A percentile compares a stretch with the other conserved stretches of the same genome.
phyloP scores from a whole-genome alignment of 1,140 invertebrate species.

The Ceratina australensis region DNA sequence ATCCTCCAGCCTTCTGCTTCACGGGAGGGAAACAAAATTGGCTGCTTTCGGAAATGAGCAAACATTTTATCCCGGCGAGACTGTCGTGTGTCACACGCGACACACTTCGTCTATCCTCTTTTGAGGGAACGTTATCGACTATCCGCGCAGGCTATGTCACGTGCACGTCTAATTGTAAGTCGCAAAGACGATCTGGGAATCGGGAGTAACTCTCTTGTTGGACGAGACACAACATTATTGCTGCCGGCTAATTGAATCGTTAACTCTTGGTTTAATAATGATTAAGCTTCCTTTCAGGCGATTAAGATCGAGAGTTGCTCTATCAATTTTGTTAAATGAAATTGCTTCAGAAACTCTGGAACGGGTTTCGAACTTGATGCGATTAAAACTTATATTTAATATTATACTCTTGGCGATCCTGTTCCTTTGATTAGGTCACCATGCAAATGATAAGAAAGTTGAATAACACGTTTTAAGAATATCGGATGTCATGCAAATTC shows the following conservation, averaged over 20 bases:
- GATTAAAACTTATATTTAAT: not conserved
- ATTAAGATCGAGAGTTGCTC: not conserved
- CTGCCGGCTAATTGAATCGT: not conserved
- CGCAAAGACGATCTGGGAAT: not conserved
- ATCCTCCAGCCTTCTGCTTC: too few relatives aligned
- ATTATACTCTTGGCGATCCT: too few relatives aligned
- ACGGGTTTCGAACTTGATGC: not conserved
- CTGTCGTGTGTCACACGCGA: not conserved
- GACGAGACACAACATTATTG: not conserved
- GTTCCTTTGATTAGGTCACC: not conserved
- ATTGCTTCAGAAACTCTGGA: not conserved
- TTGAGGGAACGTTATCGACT: too few relatives aligned
- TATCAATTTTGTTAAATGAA: not conserved
- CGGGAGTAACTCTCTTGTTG: not conserved
- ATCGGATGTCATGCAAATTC: too few relatives aligned
- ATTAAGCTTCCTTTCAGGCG: not conserved
- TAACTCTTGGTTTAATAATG: slow-evolving; percentile 5
- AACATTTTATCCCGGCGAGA: not conserved
- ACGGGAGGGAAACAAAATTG: not conserved
- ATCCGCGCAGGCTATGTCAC: not conserved
- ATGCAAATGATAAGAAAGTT: too few relatives aligned
- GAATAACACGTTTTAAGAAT: too few relatives aligned
- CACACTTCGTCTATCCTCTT: too few relatives aligned
- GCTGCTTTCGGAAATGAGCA: too few relatives aligned
- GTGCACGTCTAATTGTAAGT: not conserved